Evolutionary conservation across 2,888 invertebrate genomes (phyloP).

Genomic region (Hesperia comma): DNA sequence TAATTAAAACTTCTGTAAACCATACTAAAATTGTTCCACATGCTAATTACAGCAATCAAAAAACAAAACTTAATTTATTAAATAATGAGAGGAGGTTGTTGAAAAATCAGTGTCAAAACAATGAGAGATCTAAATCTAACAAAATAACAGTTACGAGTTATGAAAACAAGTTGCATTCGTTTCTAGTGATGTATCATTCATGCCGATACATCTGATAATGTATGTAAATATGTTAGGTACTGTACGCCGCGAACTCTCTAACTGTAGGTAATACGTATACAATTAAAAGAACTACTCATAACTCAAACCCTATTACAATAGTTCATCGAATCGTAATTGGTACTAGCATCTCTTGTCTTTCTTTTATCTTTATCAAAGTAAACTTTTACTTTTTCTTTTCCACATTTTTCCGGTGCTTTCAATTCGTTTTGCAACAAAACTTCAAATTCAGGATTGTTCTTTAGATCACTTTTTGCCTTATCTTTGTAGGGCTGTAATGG

Average conservation of each 20-base stretch:
- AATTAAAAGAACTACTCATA: neutral
- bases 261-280: neutral
- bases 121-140: too few relatives aligned
- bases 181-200: too few relatives aligned
- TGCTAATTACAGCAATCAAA: too few relatives aligned
- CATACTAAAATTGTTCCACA: too few relatives aligned
- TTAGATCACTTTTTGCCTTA: constrained; percentile 26
- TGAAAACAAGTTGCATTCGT: too few relatives aligned
- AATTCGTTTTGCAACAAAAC: constrained; percentile 63
- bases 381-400: constrained; percentile 64
- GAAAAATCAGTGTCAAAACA: too few relatives aligned
- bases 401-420: constrained; percentile 55
- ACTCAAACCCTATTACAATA: constrained; percentile 27
- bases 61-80: too few relatives aligned
- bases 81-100: too few relatives aligned
- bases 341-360: constrained; percentile 51
- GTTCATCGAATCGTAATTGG: constrained; percentile 40
- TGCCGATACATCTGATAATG: neutral
- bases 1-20: too few relatives aligned
- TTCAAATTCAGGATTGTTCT: constrained; percentile 59
- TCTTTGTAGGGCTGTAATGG: neutral
- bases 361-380: constrained; percentile 63
- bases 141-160: too few relatives aligned
- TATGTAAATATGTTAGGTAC: neutral
- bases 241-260: neutral